phyloP scores from a whole-genome alignment of 1,140 invertebrate genomes.

The Agrypnia vestita region DNA sequence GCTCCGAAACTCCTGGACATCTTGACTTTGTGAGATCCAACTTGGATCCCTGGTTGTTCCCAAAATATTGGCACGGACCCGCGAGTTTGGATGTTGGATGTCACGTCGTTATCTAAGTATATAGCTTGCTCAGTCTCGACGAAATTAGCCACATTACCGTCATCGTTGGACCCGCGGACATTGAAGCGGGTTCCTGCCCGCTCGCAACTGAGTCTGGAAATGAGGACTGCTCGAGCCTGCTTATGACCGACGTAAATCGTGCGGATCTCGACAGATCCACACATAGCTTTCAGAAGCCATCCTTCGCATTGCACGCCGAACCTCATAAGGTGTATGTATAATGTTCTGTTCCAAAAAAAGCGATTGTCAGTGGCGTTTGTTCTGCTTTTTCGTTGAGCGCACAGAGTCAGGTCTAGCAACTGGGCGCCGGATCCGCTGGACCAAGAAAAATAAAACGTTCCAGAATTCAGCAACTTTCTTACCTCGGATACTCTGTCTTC shows the following conservation, averaged over 20 bases:
- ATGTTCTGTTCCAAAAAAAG: slow-evolving; percentile 97
- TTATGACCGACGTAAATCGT: slow-evolving; percentile 96
- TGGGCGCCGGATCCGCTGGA: slow-evolving; percentile 62
- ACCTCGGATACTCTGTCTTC: slow-evolving; percentile 85
- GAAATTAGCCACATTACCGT: slow-evolving; percentile 99
- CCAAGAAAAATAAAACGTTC: slow-evolving; percentile 97
- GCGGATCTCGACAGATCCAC: slow-evolving; percentile 95
- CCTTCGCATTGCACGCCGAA: slow-evolving; percentile 90
- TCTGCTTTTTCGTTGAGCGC: slow-evolving; percentile 89
- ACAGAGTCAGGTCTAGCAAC: slow-evolving; percentile 91
- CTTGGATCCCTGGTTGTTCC: slow-evolving; percentile 99
- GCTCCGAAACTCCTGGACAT: slow-evolving; percentile 96
- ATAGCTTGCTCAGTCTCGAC: slow-evolving; percentile 99
- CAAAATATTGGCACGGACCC: slow-evolving; percentile 99
- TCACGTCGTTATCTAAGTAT: slow-evolving; percentile 89
- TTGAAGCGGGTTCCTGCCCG: slow-evolving; percentile 97
- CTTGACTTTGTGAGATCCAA: slow-evolving; percentile 98
- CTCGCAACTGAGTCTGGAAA: slow-evolving; percentile 97
- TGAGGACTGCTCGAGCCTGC: slow-evolving; percentile 93
- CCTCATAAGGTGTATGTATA: slow-evolving; percentile 92
- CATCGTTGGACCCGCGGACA: slow-evolving; percentile 98
- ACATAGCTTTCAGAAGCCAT: slow-evolving; percentile 95
- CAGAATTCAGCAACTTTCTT: slow-evolving; percentile 93
- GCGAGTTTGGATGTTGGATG: slow-evolving; percentile 90
- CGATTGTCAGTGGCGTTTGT: slow-evolving; percentile 90